Percentiles rank a stretch among this genome's conserved stretches.
Conservation (phyloP, 2,888 invertebrate species). For the Trissonchulus latispiculum region DNA sequence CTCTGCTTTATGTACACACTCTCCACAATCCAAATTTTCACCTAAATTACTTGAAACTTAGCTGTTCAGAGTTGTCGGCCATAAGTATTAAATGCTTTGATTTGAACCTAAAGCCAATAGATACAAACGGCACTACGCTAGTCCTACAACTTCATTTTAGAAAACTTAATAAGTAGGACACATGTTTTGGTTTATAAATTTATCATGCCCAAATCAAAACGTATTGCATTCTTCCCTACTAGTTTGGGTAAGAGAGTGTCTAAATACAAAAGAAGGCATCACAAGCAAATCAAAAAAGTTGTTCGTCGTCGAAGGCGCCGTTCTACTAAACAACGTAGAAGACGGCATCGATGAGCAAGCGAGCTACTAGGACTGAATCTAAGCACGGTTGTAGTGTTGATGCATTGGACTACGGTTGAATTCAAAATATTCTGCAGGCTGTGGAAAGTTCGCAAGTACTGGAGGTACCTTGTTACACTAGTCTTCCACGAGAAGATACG, state of each 20-base stretch:
- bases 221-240: too few species aligned
- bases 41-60: too few species aligned
- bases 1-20: neutral
- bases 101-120: neutral
- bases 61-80: too few species aligned
- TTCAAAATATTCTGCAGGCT: neutral
- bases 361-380: too few species aligned
- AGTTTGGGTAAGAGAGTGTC: neutral
- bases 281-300: too few species aligned
- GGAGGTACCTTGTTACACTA: neutral
- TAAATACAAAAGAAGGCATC: neutral
- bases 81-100: neutral
- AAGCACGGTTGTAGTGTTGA: neutral
- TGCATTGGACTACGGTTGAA: neutral
- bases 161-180: neutral
- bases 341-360: too few species aligned
- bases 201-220: too few species aligned
- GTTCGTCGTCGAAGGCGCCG: too few species aligned
- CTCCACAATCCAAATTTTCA: neutral
- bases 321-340: too few species aligned
- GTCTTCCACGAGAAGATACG: neutral
- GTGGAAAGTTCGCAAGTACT: neutral
- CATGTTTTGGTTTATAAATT: too few species aligned
- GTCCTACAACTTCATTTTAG: neutral
- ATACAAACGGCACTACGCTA: neutral